Percentiles rank a stretch among this genome's conserved stretches.
Evolutionary conservation across 2,797 vertebrate genomes (phyloP).

Genomic region (Vespertilio murinus): DNA sequence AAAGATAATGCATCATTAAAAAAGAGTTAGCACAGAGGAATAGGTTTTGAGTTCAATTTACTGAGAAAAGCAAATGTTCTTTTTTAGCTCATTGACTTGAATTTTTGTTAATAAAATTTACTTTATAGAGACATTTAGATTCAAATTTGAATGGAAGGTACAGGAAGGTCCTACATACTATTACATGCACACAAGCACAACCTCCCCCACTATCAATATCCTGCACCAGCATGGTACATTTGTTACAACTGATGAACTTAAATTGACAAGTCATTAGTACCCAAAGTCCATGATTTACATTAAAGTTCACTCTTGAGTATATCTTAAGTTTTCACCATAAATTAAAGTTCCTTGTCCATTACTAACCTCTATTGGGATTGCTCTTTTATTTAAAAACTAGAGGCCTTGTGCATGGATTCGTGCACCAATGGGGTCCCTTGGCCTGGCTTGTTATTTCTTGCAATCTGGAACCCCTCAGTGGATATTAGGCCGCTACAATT

Average conservation of each 20-base stretch:
- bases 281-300: not conserved
- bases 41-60: not conserved
- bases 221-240: not conserved
- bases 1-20: too few species aligned
- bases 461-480: too few species aligned
- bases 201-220: not conserved
- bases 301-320: not conserved
- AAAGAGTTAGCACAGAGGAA: too few species aligned
- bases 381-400: constrained; percentile 31
- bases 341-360: not conserved
- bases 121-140: not conserved
- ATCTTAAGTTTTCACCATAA: constrained; percentile 1
- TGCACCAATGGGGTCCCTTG: too few species aligned
- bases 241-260: not conserved
- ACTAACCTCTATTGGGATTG: not conserved
- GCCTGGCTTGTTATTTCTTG: too few species aligned
- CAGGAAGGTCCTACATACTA: not conserved
- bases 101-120: not conserved
- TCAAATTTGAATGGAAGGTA: not conserved
- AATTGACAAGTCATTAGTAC: not conserved
- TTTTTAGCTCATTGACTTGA: not conserved
- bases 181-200: not conserved
- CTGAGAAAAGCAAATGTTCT: not conserved
- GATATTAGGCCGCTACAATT: too few species aligned
- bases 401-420: too few species aligned